These are phyloP conservation scores for Clamator glandarius DNA, from an alignment of 2,797 vertebrate species.

Conservation along the genomic window DNA sequence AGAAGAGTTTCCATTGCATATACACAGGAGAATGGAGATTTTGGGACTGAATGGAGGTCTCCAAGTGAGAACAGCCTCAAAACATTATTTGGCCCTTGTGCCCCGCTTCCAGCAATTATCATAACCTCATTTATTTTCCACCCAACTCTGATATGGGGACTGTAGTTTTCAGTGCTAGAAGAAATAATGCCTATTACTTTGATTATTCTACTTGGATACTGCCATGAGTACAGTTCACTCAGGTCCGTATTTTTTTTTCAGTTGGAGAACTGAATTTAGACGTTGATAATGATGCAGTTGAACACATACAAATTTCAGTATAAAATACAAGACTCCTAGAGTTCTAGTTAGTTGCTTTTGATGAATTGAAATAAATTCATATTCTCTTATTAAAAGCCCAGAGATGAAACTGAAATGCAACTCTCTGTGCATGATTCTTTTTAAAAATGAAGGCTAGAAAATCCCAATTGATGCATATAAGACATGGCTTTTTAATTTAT, in stretches of 20 bases:
- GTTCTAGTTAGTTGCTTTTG: conserved; percentile 53
- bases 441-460: conserved; percentile 55
- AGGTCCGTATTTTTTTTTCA: conserved; percentile 9
- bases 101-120: not conserved
- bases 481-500: conserved; percentile 60
- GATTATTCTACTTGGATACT: not conserved
- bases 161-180: not conserved
- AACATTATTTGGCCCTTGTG: not conserved
- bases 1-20: not conserved
- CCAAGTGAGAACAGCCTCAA: not conserved
- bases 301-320: conserved; percentile 44
- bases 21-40: not conserved
- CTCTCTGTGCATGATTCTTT: conserved; percentile 37
- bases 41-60: not conserved
- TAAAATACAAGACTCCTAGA: not conserved
- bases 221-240: not conserved
- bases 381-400: conserved; percentile 40
- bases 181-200: not conserved
- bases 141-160: not conserved
- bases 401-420: conserved; percentile 29
- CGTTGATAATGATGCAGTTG: conserved; percentile 20
- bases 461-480: conserved; percentile 48
- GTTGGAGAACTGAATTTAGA: conserved; percentile 5
- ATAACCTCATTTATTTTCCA: not conserved
- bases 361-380: conserved; percentile 64